Evolutionary conservation across 2,888 invertebrate species (phyloP), one percentile per base, ranked within the genome.

Genomic region (Hypercompe scribonia): DNA sequence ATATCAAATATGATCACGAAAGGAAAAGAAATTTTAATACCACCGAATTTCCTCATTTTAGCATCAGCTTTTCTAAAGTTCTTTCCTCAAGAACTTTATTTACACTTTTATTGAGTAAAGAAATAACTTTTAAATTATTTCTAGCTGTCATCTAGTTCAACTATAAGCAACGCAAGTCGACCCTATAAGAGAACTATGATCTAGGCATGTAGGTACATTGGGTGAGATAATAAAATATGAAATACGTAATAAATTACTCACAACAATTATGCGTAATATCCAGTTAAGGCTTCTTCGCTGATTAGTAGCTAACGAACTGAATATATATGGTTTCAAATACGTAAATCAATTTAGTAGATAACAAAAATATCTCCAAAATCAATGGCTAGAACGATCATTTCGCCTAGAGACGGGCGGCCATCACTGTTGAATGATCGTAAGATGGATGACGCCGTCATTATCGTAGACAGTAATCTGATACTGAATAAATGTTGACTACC

Each of bases 391-490:
- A 46, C 33, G 63, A 63, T 69, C 33, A 67, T 67, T 50, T 28
- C 65, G 31, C 64, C 28, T 33, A 33, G 28, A 39, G 61, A 34
- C 28, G 65, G 8, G 77, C 71, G 58, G 64, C 66, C 73, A 65
- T 65, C 74, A 78, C 76, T 73, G 61, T 61, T 83, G 75, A 83
- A 80, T 81, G 77, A 72, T 33, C 72, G 71, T 69, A 81, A 81
- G 84, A 87, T 81, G 78, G 74, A 86, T 87, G 80, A 80, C 77
- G 74, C 50, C 78, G 72, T 80, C 79, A 86, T 79, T 71, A 76
- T 73, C 72, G 70, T 18, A 67, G 81, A 83, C 84, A 81, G 81
- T 82, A 79, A 83, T 81, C 83, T 72, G 68, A 80, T 78, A 77
- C 69, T 42, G 68, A 71, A 76, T 72, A 73, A 74, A 78, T 76